Percentiles rank a stretch among this genome's conserved stretches.
Conservation (phyloP, 2,888 invertebrate species). For the Drosophila hamatofila region DNA sequence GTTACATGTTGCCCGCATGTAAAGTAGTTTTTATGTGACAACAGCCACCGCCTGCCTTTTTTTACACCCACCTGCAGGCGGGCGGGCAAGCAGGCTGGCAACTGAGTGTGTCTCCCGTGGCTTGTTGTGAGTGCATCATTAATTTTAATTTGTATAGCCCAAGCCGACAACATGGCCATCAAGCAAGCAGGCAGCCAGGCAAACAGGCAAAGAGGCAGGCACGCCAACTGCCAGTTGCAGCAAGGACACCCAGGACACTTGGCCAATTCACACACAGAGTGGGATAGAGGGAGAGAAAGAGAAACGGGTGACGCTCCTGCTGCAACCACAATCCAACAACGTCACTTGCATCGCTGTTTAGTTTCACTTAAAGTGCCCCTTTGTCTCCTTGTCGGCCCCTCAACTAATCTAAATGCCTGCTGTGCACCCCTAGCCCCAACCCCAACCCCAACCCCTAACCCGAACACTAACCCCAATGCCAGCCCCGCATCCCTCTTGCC, state of each 20-base stretch:
- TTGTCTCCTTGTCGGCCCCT: constrained; percentile 46
- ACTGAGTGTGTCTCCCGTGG: constrained; percentile 41
- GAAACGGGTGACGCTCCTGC: not conserved
- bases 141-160: constrained; percentile 78
- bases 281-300: not conserved
- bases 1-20: constrained; percentile 71
- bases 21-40: constrained; percentile 75
- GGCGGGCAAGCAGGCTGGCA: not conserved
- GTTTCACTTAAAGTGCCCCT: constrained; percentile 78
- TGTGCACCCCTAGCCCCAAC: not conserved
- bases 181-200: constrained; percentile 31
- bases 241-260: constrained; percentile 67
- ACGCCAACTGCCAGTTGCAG: constrained; percentile 60
- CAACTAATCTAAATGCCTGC: constrained; percentile 10
- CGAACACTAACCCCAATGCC: not conserved
- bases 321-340: constrained; percentile 72
- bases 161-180: constrained; percentile 67
- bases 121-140: constrained; percentile 78
- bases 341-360: constrained; percentile 78
- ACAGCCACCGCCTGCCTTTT: not conserved
- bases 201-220: constrained; percentile 5
- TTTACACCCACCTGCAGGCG: not conserved
- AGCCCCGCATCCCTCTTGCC: constrained; percentile 21
- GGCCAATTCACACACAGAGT: constrained; percentile 38
- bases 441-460: not conserved